A percentile compares a stretch with the other conserved stretches of the same genome.
These are phyloP conservation scores for Menidia menidia DNA, from an alignment of 2,797 vertebrate species.

Conservation along the genomic window DNA sequence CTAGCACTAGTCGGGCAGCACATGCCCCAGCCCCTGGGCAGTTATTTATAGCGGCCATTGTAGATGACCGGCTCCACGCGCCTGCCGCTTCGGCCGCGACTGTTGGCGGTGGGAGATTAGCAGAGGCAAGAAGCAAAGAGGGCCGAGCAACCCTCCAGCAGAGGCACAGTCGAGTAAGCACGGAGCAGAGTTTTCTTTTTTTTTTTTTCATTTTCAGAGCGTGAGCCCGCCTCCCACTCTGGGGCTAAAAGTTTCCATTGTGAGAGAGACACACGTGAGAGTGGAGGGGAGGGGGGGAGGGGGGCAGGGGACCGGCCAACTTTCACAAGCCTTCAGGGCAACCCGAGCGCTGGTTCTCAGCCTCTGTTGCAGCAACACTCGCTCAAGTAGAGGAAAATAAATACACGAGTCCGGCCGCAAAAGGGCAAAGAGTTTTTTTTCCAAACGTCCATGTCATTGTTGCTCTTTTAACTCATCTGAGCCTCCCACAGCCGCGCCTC, in stretches of 20 bases:
- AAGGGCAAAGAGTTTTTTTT: slow-evolving; percentile 18
- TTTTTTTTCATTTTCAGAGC: slow-evolving; percentile 9
- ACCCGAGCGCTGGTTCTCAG: slow-evolving; percentile 32
- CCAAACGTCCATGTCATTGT: slow-evolving; percentile 38
- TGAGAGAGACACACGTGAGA: slow-evolving; percentile 80
- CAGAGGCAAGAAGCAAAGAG: slow-evolving; percentile 51
- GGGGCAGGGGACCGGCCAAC: slow-evolving; percentile 62
- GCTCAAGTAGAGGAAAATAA: slow-evolving; percentile 4
- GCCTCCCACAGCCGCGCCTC: slow-evolving; percentile 68
- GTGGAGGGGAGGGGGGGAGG: slow-evolving; percentile 69
- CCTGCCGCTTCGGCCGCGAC: slow-evolving; percentile 44
- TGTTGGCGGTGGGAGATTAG: slow-evolving; percentile 52
- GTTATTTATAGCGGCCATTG: slow-evolving; percentile 83
- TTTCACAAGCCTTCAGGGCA: slow-evolving; percentile 66
- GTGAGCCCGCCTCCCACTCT: slow-evolving; percentile 76
- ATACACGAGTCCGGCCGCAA: not conserved
- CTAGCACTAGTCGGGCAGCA: slow-evolving; percentile 61
- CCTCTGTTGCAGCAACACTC: slow-evolving; percentile 7
- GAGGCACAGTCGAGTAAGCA: slow-evolving; percentile 77
- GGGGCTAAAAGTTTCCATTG: slow-evolving; percentile 88
- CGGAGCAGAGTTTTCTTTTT: slow-evolving; percentile 34
- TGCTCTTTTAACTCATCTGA: slow-evolving; percentile 40
- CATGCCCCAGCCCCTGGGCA: slow-evolving; percentile 62
- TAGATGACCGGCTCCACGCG: slow-evolving; percentile 59
- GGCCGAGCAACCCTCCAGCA: slow-evolving; percentile 70